Conservation (phyloP, 2,113 vertebrate species). For the Menidia beryllina region DNA sequence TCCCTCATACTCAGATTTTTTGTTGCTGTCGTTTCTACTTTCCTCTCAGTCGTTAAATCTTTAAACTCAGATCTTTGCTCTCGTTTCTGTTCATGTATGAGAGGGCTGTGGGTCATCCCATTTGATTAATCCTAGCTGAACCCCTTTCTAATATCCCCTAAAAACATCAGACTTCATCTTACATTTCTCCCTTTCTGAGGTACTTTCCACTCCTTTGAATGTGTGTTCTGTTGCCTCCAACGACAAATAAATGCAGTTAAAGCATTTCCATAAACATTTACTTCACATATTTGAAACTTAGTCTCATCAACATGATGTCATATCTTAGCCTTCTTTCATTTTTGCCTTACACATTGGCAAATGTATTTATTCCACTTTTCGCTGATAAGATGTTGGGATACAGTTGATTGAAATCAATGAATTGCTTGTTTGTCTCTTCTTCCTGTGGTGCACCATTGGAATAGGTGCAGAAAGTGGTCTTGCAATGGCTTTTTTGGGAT, state of each 20-base stretch:
- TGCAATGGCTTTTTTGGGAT: too few species aligned
- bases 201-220: constrained; percentile 23
- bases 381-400: too few species aligned
- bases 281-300: background rate
- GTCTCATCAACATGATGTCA: too few species aligned
- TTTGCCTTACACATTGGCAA: background rate
- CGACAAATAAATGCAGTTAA: background rate
- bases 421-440: too few species aligned
- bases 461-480: too few species aligned
- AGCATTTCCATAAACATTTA: too few species aligned
- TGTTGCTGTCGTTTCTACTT: background rate
- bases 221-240: constrained; percentile 6
- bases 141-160: constrained; percentile 1
- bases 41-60: background rate
- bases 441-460: too few species aligned
- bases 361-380: too few species aligned
- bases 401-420: too few species aligned
- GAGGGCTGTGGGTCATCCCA: background rate
- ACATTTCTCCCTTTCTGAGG: constrained; percentile 16
- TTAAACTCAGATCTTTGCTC: constrained; percentile 10
- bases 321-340: background rate
- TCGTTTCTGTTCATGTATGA: constrained; percentile 13
- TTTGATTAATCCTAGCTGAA: background rate
- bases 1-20: constrained; percentile 28
- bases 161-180: constrained; percentile 4